Evolutionary conservation across 2,113 vertebrate species (phyloP).

Genomic region (Myrmecophaga tridactyla): DNA sequence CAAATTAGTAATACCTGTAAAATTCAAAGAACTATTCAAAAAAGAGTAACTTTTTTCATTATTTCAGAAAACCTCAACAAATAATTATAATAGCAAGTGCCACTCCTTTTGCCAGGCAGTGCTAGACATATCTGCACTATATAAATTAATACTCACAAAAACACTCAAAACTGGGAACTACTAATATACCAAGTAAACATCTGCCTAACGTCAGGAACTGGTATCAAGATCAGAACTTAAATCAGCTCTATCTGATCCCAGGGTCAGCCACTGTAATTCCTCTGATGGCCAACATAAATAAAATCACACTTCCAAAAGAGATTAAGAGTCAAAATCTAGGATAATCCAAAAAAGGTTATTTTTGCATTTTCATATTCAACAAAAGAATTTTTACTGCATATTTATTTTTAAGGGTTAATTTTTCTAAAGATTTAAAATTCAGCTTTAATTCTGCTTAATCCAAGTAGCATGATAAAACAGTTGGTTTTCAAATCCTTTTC

Average conservation of each 20-base stretch:
- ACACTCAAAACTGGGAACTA: neutral
- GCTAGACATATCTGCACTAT: neutral
- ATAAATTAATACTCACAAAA: neutral
- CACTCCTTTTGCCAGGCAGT: neutral
- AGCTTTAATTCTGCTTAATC: neutral
- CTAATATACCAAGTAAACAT: neutral
- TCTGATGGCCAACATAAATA: neutral
- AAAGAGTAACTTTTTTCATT: neutral
- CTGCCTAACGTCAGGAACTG: neutral
- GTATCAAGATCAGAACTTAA: neutral
- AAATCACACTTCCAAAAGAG: neutral
- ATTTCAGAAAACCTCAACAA: neutral
- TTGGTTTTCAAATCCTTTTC: neutral
- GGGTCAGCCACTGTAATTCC: neutral
- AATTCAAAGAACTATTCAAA: neutral
- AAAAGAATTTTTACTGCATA: neutral
- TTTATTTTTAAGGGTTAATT: neutral
- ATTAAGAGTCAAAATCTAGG: neutral
- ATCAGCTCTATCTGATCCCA: neutral
- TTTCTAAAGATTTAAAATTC: neutral
- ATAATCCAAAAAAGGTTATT: neutral
- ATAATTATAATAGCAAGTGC: neutral
- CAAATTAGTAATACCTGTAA: neutral
- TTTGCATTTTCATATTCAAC: neutral
- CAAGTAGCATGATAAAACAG: neutral